Conservation (phyloP, 2,888 invertebrate species). For the Drosophila vallismaia region DNA sequence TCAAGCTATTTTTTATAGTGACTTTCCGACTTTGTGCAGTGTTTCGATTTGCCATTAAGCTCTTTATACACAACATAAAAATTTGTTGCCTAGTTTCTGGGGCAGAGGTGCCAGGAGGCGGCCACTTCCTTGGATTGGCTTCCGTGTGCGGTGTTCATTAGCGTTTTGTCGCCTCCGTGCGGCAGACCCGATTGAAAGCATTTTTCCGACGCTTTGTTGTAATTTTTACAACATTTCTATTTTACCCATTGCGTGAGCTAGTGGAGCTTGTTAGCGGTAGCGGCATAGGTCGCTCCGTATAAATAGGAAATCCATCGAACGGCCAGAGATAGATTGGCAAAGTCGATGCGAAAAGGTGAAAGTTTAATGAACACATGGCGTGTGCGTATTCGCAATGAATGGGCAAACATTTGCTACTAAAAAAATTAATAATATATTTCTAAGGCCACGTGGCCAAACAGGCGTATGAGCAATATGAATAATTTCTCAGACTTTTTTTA, state of each 20-base stretch:
- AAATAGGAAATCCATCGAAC: slow-evolving; percentile 46
- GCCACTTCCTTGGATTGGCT: slow-evolving; percentile 29
- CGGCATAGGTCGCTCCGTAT: slow-evolving; percentile 17
- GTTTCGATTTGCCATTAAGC: slow-evolving; percentile 62
- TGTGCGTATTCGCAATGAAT: slow-evolving; percentile 35
- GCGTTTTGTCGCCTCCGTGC: slow-evolving; percentile 62
- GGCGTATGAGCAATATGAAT: slow-evolving; percentile 24
- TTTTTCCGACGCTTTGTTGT: slow-evolving; percentile 42
- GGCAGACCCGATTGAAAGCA: slow-evolving; percentile 21
- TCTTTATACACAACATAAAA: slow-evolving; percentile 43
- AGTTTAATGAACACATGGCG: slow-evolving; percentile 74
- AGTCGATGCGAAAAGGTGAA: slow-evolving; percentile 53
- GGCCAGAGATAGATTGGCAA: slow-evolving; percentile 33
- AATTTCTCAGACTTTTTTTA: slow-evolving; percentile 1
- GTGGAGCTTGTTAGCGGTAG: slow-evolving; percentile 25
- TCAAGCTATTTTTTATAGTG: slow-evolving; percentile 1
- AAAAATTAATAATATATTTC: slow-evolving; percentile 11
- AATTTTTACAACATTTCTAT: slow-evolving; percentile 50
- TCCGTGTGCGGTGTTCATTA: slow-evolving; percentile 70
- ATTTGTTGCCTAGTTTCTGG: slow-evolving; percentile 38
- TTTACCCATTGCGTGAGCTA: slow-evolving; percentile 57
- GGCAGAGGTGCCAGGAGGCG: slow-evolving; percentile 14
- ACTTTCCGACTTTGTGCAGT: slow-evolving; percentile 3
- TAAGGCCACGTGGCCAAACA: slow-evolving; percentile 36
- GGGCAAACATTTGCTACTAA: slow-evolving; percentile 27